These are phyloP conservation scores for Drosophila funebris DNA, from an alignment of 1,140 invertebrate genomes.

Conservation along the genomic window DNA sequence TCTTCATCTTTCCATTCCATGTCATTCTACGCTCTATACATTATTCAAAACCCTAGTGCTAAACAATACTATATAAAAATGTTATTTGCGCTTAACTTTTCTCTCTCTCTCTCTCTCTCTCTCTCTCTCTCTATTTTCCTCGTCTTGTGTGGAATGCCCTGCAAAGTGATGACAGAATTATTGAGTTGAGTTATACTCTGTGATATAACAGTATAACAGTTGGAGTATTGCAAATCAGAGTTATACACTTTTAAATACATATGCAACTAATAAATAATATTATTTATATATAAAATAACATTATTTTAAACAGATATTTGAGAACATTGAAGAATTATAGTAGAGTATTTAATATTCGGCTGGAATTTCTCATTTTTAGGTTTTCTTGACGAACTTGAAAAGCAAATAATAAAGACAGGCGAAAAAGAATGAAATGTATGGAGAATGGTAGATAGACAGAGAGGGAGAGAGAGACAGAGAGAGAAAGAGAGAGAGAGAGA, in stretches of 20 bases:
- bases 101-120: neutral
- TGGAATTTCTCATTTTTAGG: neutral
- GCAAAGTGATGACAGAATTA: neutral
- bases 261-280: too few relatives aligned
- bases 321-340: too few relatives aligned
- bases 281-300: too few relatives aligned
- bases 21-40: conserved; percentile 38
- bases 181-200: too few relatives aligned
- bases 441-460: too few relatives aligned
- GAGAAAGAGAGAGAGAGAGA: neutral
- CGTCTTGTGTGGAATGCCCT: conserved; percentile 1
- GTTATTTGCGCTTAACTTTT: conserved; percentile 40
- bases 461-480: neutral
- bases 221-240: too few relatives aligned
- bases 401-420: conserved; percentile 26
- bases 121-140: too few relatives aligned
- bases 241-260: too few relatives aligned
- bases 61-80: conserved; percentile 27
- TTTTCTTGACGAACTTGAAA: conserved; percentile 34
- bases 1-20: conserved; percentile 2
- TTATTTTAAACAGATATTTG: too few relatives aligned
- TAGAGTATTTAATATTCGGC: neutral
- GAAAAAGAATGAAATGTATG: neutral
- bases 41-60: conserved; percentile 37
- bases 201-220: too few relatives aligned